Percentiles rank a stretch among this genome's conserved stretches.
phyloP scores from a whole-genome alignment of 1,140 invertebrate genomes.

The Eriocheir sinensis region DNA sequence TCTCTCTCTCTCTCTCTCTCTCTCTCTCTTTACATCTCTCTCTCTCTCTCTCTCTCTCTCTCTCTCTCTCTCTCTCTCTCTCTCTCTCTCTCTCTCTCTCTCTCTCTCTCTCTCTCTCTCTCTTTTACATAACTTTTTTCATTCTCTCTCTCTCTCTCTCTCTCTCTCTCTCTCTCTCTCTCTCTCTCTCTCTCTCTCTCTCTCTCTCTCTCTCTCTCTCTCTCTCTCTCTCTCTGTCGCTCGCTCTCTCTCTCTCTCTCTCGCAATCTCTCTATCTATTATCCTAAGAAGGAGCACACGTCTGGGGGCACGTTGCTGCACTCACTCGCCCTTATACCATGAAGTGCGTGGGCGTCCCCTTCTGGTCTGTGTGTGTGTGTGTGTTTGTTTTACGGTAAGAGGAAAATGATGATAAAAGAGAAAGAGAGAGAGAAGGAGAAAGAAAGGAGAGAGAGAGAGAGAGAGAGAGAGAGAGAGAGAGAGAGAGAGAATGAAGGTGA shows the following conservation, averaged over 20 bases:
- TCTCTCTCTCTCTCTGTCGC: too few species aligned
- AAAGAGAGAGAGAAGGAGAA: too few species aligned
- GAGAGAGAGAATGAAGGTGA: too few species aligned
- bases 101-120: not conserved
- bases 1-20: too few species aligned
- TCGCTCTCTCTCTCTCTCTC: not conserved
- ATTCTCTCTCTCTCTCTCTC: not conserved
- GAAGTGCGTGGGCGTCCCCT: too few species aligned
- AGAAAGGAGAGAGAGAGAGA: too few species aligned
- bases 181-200: slow-evolving; percentile 22
- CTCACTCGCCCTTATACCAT: too few species aligned
- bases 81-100: not conserved
- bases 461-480: too few species aligned
- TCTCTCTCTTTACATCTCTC: not conserved
- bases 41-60: too few species aligned
- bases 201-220: not conserved
- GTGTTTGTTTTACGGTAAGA: not conserved
- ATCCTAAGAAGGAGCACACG: too few species aligned
- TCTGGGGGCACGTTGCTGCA: too few species aligned
- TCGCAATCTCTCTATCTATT: not conserved
- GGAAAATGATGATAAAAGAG: not conserved
- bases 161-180: slow-evolving; percentile 6
- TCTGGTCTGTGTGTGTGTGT: not conserved
- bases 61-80: not conserved
- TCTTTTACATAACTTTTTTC: not conserved